phyloP scores from a whole-genome alignment of 37 sponge, comb jelly and placozoan genomes.

The Cliona cf. orientalis region DNA sequence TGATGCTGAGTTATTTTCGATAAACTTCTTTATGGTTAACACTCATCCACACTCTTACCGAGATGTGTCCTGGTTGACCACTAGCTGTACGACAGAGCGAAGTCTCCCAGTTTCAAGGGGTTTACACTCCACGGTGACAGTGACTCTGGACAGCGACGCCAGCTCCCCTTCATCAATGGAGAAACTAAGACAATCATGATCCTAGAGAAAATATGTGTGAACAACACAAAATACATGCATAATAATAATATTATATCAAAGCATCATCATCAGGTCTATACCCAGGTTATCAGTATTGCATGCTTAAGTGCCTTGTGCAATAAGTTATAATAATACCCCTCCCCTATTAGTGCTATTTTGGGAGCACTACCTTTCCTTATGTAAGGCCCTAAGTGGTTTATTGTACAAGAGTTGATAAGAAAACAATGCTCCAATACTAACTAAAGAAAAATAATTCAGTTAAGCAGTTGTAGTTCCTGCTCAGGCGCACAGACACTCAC shows the following conservation, averaged over 20 bases:
- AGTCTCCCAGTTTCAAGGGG: constrained; percentile 43
- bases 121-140: constrained; percentile 34
- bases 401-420: not conserved
- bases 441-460: too few relatives aligned
- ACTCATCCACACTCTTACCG: constrained; percentile 20
- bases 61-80: not conserved
- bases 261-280: too few relatives aligned
- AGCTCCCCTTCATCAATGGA: constrained; percentile 17
- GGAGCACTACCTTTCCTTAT: not conserved
- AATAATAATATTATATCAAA: too few relatives aligned
- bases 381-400: not conserved
- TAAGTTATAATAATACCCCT: too few relatives aligned
- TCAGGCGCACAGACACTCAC: too few relatives aligned
- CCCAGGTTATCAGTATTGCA: too few relatives aligned
- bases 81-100: constrained; percentile 20
- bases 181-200: constrained; percentile 21
- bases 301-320: too few relatives aligned
- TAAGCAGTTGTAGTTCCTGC: too few relatives aligned
- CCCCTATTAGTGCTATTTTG: too few relatives aligned
- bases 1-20: too few relatives aligned
- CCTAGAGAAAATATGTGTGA: constrained; percentile 7
- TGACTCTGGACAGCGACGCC: not conserved
- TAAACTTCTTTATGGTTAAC: too few relatives aligned
- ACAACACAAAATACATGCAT: not conserved
- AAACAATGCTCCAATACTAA: too few relatives aligned